Conservation (phyloP, 2,797 vertebrate genomes). For the Ficedula albicollis region DNA sequence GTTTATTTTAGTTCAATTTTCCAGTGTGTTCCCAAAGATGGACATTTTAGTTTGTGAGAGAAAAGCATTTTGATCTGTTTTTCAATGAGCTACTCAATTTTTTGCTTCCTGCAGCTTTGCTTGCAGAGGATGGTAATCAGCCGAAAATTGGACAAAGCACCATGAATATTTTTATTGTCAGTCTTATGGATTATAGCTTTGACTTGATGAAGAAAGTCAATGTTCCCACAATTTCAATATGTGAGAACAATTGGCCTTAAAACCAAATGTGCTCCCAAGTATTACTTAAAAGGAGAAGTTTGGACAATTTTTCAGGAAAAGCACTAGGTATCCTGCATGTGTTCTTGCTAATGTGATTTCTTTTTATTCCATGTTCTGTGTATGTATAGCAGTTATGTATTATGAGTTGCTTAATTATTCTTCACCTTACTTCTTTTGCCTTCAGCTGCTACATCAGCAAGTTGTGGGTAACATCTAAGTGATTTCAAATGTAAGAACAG, state of each 20-base stretch:
- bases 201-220: conserved; percentile 22
- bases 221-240: not conserved
- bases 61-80: not conserved
- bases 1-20: not conserved
- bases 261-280: not conserved
- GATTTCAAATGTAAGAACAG: not conserved
- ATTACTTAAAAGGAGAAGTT: not conserved
- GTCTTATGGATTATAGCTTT: not conserved
- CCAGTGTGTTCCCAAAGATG: not conserved
- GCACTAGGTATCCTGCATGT: not conserved
- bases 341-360: not conserved
- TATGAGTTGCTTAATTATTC: not conserved
- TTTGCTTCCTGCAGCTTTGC: conserved; percentile 32
- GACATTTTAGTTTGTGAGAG: not conserved
- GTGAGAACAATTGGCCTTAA: not conserved
- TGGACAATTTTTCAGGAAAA: not conserved
- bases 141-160: not conserved
- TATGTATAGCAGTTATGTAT: not conserved
- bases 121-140: not conserved
- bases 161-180: not conserved
- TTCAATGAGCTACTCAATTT: conserved; percentile 7
- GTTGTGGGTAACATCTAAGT: not conserved
- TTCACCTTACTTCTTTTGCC: not conserved
- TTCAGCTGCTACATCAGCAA: not conserved
- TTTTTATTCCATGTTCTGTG: not conserved